phyloP scores from a whole-genome alignment of 2,888 invertebrate genomes.

The Parnassius glacialis region DNA sequence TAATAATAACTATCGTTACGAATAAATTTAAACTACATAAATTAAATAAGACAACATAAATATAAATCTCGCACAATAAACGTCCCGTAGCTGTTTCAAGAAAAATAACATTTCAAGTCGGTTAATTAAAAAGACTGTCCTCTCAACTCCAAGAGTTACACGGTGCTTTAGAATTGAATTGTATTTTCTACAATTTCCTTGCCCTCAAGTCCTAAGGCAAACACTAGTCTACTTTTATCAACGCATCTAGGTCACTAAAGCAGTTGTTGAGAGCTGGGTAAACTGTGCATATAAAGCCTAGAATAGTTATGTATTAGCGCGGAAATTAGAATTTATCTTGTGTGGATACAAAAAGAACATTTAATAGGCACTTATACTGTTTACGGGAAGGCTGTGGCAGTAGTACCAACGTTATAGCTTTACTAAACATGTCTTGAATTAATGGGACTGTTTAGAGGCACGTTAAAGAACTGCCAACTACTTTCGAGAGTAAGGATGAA shows the following conservation, averaged over 20 bases:
- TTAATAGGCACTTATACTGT: conserved; percentile 21
- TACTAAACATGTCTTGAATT: conserved; percentile 20
- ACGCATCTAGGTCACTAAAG: conserved; percentile 55
- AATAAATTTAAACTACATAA: conserved; percentile 7
- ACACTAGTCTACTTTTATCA: conserved; percentile 46
- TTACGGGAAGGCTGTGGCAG: conserved; percentile 1
- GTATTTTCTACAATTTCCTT: conserved; percentile 23
- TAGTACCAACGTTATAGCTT: conserved; percentile 6
- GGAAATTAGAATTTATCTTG: conserved; percentile 17
- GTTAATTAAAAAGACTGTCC: conserved; percentile 22
- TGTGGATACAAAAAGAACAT: conserved; percentile 10
- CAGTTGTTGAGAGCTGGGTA: conserved; percentile 31
- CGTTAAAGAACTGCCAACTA: conserved; percentile 16
- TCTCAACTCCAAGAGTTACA: conserved; percentile 18
- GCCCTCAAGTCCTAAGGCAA: conserved; percentile 35
- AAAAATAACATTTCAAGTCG: conserved; percentile 13
- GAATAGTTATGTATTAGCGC: conserved; percentile 5
- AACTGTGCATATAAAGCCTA: conserved; percentile 3
- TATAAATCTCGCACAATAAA: not conserved
- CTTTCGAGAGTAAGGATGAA: not conserved
- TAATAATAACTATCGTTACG: no score
- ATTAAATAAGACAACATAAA: conserved; percentile 3
- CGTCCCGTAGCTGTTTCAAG: conserved; percentile 6
- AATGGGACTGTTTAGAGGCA: conserved; percentile 12
- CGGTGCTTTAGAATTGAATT: conserved; percentile 22